A percentile compares a stretch with the other conserved stretches of the same genome.
Conservation (phyloP, 2,113 vertebrate species). For the Dasyprocta punctata region DNA sequence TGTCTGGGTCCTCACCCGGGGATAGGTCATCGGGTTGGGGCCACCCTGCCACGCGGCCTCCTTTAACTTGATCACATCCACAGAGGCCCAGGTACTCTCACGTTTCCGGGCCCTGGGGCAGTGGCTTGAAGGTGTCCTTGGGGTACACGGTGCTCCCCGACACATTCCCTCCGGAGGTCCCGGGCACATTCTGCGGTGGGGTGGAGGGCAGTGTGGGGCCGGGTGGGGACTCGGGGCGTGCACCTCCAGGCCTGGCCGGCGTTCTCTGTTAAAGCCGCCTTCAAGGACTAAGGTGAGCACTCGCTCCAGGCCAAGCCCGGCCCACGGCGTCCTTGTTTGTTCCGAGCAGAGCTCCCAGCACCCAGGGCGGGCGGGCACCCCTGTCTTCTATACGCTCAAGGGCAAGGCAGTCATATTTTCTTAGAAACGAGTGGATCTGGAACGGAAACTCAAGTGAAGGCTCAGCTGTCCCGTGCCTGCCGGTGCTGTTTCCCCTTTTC, state of each 20-base stretch:
- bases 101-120: not conserved
- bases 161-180: not conserved
- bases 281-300: not conserved
- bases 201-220: not conserved
- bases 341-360: fast-evolving
- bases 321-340: fast-evolving
- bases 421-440: fast-evolving
- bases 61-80: not conserved
- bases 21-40: not conserved
- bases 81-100: not conserved
- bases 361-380: fast-evolving
- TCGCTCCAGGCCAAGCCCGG: no score
- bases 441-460: not conserved
- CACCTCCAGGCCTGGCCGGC: not conserved
- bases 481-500: no score
- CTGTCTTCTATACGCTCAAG: not conserved
- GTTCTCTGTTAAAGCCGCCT: not conserved
- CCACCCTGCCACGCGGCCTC: not conserved
- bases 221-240: not conserved
- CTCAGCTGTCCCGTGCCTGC: no score
- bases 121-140: not conserved
- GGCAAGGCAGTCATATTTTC: fast-evolving
- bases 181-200: not conserved
- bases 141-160: not conserved
- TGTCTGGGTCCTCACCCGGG: not conserved